phyloP scores from a whole-genome alignment of 2,888 invertebrate genomes.

The Nomada ferruginata region DNA sequence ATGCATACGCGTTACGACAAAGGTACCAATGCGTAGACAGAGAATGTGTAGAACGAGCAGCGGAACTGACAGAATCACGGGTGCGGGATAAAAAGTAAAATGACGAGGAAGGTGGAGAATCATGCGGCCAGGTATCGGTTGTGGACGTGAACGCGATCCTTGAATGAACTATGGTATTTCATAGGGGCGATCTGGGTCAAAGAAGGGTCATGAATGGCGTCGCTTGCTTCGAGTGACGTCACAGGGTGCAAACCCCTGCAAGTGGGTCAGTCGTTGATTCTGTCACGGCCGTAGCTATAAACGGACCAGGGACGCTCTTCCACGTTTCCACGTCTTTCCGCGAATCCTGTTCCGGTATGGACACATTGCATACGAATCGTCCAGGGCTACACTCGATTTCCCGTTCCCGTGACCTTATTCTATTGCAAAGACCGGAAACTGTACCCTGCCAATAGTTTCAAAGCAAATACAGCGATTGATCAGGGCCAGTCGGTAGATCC shows the following conservation, averaged over 20 bases:
- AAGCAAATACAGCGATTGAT: not conserved
- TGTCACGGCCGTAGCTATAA: constrained; percentile 78
- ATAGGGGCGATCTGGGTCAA: constrained; percentile 79
- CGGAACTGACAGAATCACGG: not conserved
- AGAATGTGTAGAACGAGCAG: no score
- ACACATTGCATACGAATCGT: constrained; percentile 1
- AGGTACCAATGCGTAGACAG: no score
- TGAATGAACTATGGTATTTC: constrained; percentile 82
- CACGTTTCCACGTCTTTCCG: constrained; percentile 47
- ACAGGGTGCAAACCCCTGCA: constrained; percentile 80
- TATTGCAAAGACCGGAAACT: not conserved
- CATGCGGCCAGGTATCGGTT: not conserved
- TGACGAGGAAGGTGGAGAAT: not conserved
- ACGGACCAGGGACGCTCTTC: constrained; percentile 55
- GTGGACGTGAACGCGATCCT: constrained; percentile 39
- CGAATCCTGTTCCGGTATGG: constrained; percentile 40
- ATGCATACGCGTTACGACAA: no score
- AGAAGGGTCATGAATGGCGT: constrained; percentile 81
- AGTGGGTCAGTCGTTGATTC: constrained; percentile 79
- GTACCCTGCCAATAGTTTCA: not conserved
- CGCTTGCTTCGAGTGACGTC: constrained; percentile 78
- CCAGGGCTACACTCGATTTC: not conserved
- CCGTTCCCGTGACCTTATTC: not conserved
- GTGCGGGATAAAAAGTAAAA: not conserved
- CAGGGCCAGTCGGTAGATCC: not conserved